Evolutionary conservation across 2,888 invertebrate species (phyloP).

Genomic region (Oligia fasciuncula): DNA sequence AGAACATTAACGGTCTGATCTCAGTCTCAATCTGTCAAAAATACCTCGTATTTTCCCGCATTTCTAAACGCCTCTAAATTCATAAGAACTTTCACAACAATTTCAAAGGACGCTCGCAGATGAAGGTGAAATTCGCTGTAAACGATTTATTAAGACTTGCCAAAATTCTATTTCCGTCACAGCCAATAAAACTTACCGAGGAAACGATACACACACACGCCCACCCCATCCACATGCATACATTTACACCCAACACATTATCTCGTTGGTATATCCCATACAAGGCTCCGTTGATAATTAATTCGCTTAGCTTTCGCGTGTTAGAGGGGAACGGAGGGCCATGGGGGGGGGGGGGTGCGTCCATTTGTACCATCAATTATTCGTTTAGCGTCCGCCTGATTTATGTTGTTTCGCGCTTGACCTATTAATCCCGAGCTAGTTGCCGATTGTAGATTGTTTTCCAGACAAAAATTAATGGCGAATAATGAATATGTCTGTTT

Average conservation of each 20-base stretch:
- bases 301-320: constrained; percentile 73
- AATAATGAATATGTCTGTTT: constrained; percentile 57
- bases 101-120: not conserved
- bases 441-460: constrained; percentile 67
- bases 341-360: constrained; percentile 58
- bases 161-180: constrained; percentile 10
- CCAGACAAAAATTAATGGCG: constrained; percentile 69
- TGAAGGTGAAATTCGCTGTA: not conserved
- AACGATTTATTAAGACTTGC: not conserved
- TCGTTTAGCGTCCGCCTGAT: constrained; percentile 79
- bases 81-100: not conserved
- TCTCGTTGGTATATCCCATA: constrained; percentile 49
- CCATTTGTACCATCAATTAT: constrained; percentile 85
- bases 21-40: too few relatives aligned
- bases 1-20: too few relatives aligned
- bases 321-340: constrained; percentile 33
- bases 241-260: constrained; percentile 41
- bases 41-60: too few relatives aligned
- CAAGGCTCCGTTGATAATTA: constrained; percentile 71
- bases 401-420: constrained; percentile 74
- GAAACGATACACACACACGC: constrained; percentile 3
- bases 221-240: not conserved
- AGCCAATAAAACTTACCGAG: constrained; percentile 2
- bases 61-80: not conserved
- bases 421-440: constrained; percentile 77